Conservation (phyloP, 2,113 vertebrate species). For the Ammospiza nelsoni region DNA sequence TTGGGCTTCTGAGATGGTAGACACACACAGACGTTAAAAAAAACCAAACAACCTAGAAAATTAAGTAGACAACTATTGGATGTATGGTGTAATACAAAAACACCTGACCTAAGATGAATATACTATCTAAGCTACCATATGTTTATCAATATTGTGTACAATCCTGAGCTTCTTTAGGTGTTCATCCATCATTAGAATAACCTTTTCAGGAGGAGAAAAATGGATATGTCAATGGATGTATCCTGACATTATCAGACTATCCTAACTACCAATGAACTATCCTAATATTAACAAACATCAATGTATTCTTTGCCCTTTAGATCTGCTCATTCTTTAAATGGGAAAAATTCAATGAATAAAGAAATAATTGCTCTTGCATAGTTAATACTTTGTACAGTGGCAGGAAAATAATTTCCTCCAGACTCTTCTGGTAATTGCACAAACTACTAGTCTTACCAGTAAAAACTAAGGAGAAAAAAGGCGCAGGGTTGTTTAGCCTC, state of each 20-base stretch:
- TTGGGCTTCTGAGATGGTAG: neutral
- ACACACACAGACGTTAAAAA: neutral
- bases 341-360: neutral
- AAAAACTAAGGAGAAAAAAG: neutral
- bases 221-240: neutral
- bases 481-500: neutral
- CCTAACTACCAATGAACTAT: neutral
- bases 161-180: neutral
- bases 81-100: neutral
- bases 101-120: neutral
- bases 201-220: conserved; percentile 1
- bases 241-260: neutral
- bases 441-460: neutral
- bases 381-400: neutral
- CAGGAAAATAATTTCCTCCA: neutral
- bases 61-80: neutral
- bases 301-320: neutral
- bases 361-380: neutral
- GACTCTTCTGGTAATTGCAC: neutral
- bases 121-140: neutral
- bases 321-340: neutral
- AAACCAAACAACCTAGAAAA: neutral
- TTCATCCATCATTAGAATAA: neutral
- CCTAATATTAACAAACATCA: neutral
- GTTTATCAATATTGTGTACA: neutral